Evolutionary conservation across 53 echinoderm and acorn worm species (phyloP), one percentile per base, ranked within the genome.

Genomic region (Astropecten irregularis): DNA sequence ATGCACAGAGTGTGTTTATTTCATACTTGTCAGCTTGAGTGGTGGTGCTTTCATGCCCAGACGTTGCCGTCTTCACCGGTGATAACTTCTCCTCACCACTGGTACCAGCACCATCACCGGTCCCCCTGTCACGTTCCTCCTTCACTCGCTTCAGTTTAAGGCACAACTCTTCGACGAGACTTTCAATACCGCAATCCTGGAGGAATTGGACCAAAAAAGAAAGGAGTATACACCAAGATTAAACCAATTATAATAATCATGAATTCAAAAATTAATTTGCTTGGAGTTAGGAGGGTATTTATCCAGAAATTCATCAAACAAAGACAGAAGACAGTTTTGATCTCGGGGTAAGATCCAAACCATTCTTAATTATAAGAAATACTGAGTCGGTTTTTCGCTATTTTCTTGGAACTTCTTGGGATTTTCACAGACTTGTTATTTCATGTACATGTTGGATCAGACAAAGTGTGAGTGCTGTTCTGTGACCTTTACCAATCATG

Each of bases 101-200:
- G 68, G 57, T 69, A 26, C 69, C 84, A 37, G 23, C 46, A 23
- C 70, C 76, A 47, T 73, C 85, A 37, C 40, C 65, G 40, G 71
- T 63, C 61, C 73, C 61, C 39, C 84, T 82, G 57, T 93, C 89
- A 62, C 93, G 83, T 53, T 97, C 97, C 82, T 93, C 97, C 71
- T 97, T 94, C 4, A 97, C 94, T 54, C 89, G 89, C 90, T 94
- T 94, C 81, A 97, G 88, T 66, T 93, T 97, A 46, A 91, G 69
- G 68, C 97, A 97, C 23, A 97, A 88, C 70, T 97, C 97, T 60
- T 97, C 97, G 28, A 97, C 97, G 18, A 97, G 87, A 66, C 91
- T 89, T 54, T 97, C 97, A 60, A 97, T 97, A 38, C 93, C 97
- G 88, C 97, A 97, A 69, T 97, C 97, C 97, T 97, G 56, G 4